These are phyloP conservation scores for Meteorus colon DNA, from an alignment of 2,888 invertebrate genomes.

Conservation along the genomic window DNA sequence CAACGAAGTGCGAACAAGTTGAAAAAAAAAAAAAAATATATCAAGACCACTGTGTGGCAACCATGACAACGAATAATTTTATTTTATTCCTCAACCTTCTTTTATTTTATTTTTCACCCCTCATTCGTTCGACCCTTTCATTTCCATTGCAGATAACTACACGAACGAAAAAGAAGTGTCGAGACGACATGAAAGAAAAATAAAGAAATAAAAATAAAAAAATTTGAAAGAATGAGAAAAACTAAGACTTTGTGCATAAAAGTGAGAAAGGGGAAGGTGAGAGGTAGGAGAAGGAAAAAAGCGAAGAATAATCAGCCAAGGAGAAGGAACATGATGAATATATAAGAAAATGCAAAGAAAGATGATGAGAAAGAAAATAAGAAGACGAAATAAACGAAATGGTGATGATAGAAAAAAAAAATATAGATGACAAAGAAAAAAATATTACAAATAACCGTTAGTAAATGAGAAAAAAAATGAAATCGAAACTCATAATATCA, in stretches of 20 bases:
- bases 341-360: slow-evolving; percentile 14
- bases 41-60: slow-evolving; percentile 17
- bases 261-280: not conserved
- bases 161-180: slow-evolving; percentile 42
- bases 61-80: slow-evolving; percentile 9
- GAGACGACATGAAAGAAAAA: slow-evolving; percentile 23
- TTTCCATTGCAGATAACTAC: slow-evolving; percentile 51
- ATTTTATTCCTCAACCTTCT: slow-evolving; percentile 28
- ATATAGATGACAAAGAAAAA: slow-evolving; percentile 1
- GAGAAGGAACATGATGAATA: slow-evolving; percentile 34
- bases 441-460: not conserved
- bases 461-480: not conserved
- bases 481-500: not conserved
- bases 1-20: slow-evolving; percentile 10
- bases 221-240: not conserved
- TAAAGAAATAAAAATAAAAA: slow-evolving; percentile 9
- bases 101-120: slow-evolving; percentile 21
- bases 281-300: slow-evolving; percentile 2
- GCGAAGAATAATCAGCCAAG: slow-evolving; percentile 45
- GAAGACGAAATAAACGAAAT: not conserved
- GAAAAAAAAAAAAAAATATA: slow-evolving; percentile 24
- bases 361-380: slow-evolving; percentile 1
- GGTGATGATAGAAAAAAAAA: not conserved
- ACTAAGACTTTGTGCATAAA: not conserved
- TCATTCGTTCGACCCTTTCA: slow-evolving; percentile 44